Evolutionary conservation across 2,797 vertebrate species (phyloP).

Genomic region (Channallabes apus): DNA sequence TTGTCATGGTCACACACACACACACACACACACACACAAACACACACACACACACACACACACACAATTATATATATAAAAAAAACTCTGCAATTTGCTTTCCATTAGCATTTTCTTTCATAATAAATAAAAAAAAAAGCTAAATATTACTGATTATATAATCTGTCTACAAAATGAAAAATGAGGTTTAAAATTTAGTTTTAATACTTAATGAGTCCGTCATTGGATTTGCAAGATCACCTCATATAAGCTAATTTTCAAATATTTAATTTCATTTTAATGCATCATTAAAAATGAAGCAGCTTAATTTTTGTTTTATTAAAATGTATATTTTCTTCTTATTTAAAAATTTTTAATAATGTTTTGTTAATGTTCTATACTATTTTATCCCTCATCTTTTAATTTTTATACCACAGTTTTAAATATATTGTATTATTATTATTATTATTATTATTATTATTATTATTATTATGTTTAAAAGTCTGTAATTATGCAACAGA

Average conservation of each 20-base stretch:
- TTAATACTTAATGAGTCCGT: not conserved
- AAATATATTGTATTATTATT: not conserved
- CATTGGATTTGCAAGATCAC: not conserved
- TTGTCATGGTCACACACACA: not conserved
- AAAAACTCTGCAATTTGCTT: not conserved
- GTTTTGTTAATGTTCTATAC: not conserved
- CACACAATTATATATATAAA: too few species aligned
- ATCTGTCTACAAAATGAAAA: not conserved
- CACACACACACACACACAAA: not conserved
- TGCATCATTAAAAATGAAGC: not conserved
- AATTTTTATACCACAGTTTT: too few species aligned
- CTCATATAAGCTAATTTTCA: not conserved
- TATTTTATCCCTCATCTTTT: not conserved
- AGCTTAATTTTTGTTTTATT: too few species aligned
- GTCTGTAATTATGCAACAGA: not conserved
- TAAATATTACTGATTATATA: too few species aligned
- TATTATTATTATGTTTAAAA: too few species aligned
- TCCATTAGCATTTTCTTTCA: not conserved
- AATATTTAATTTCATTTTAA: not conserved
- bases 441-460: too few species aligned
- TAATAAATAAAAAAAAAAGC: not conserved
- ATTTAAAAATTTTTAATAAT: not conserved
- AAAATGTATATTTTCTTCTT: not conserved
- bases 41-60: not conserved
- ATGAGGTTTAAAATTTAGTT: not conserved